Base-by-base conservation (phyloP, 23 tunicate genomes). In the Clavelina lepadiformis region DNA sequence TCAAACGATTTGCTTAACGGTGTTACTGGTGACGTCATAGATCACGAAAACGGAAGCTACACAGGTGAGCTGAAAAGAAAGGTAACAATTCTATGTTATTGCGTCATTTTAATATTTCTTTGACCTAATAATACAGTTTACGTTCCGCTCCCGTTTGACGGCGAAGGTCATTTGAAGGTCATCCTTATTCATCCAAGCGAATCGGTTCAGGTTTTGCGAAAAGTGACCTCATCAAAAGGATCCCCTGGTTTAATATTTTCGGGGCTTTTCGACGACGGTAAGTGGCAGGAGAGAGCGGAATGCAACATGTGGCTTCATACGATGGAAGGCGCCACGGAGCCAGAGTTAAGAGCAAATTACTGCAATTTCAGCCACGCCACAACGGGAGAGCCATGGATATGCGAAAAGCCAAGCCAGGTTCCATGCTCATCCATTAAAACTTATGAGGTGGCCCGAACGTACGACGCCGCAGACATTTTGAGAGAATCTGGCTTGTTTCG, bases 101-200 rank as follows among this genome's bases (percentile, higher is more conserved):
- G n/a, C n/a, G n/a, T n/a, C n/a, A n/a, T n/a, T n/a, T n/a, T n/a
- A n/a, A n/a, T n/a, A n/a, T 15, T 11, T 15, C 15, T 44, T 44
- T 44, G 15, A 44, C 49, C 49, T 44, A 41, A 41, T 8, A 41
- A 41, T 15, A 41, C 49, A 41, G 49, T 15, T 15, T 41, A 41
- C 6, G 22, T 78, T 31, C 84, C 69, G 26, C 61, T 78, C 35
- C 68, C 18, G 0, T 63, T 67, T 58, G 22, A 61, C 23, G 84
- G 84, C 34, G 19, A 57, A 21, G 53, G 53, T 11, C 2, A n/a
- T 11, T 51, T 78, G 19, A 58, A 32, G 3, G 84, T 78, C n/a
- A 37, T 46, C 27, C 61, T 78, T 11, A 78, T 78, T 19, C 84
- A 78, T 58, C 61, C 84, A 29, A 78, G 84, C 26, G 84, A 78